Percentiles rank a stretch among this genome's conserved stretches.
Conservation (phyloP, 1,140 invertebrate genomes). For the Pseudomyrmex concolor region DNA sequence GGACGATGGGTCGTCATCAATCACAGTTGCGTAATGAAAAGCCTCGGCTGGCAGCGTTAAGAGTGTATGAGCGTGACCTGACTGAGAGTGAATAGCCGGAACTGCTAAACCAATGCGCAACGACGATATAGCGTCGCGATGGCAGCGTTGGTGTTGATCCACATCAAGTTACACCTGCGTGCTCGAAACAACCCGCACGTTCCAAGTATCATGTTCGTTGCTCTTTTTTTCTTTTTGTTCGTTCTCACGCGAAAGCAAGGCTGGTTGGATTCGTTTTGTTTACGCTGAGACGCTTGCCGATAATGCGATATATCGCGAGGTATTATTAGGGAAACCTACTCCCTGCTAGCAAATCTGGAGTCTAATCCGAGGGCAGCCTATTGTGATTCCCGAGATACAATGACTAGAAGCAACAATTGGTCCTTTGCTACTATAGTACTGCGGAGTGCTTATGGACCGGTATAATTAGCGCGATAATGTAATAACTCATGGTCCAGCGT, state of each 20-base stretch:
- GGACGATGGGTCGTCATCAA: conserved; percentile 69
- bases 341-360: neutral
- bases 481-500: conserved; percentile 14
- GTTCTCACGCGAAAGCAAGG: too few species aligned
- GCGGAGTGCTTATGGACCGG: neutral
- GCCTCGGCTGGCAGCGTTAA: conserved; percentile 56
- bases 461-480: conserved; percentile 1
- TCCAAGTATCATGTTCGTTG: neutral
- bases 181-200: neutral
- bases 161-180: neutral
- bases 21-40: conserved; percentile 72
- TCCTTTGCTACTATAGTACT: neutral
- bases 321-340: neutral
- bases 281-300: neutral
- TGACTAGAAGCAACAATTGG: neutral
- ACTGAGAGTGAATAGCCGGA: conserved; percentile 46
- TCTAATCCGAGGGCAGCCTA: neutral
- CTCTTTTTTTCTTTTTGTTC: neutral
- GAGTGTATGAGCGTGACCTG: conserved; percentile 21
- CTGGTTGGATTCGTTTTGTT: neutral
- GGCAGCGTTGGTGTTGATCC: neutral
- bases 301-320: neutral
- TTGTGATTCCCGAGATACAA: neutral
- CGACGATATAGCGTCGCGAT: neutral
- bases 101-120: conserved; percentile 25